Base-by-base conservation (phyloP, 2,888 invertebrate species). In the Electrophaes corylata region DNA sequence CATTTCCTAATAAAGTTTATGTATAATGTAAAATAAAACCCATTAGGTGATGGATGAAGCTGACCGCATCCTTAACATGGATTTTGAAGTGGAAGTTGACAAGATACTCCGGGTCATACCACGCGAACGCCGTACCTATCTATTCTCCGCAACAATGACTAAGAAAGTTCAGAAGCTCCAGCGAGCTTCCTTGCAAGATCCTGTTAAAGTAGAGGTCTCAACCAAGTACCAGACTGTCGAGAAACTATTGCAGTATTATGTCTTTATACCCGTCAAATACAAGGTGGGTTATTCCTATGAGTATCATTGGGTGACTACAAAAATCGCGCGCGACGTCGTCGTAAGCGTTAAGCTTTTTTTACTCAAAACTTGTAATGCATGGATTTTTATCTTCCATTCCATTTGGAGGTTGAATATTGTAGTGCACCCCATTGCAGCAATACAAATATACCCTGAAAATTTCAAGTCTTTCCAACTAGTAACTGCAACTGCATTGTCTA, bases 111-210 rank as follows among this genome's bases (percentile, higher is more conserved):
- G 88, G 0, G 96, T 95, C 0, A 95, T 99, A 53, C 99, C 99
- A 0, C 93, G 96, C 23, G 98, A 99, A 72, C 93, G 99, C 3
- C 93, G 95, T 60, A 99, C 99, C 0, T 97, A 96, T 75, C 91
- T 99, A 11, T 99, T 99, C 90, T 99, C 99, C 0, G 99, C 99
- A 0, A 99, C 99, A 0, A 99, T 99, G 99, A 99, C 99, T 0
- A 98, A 97, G 79, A 98, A 98, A 85, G 91, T 99, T 0, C 96
- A 97, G 72, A 99, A 99, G 81, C 88, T 99, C 23, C 99, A 99
- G 84, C 92, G 99, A 35, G 99, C 99, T 0, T 99, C 98, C 0
- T 87, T 99, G 4, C 94, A 94, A 69, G 96, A 99, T 84, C 99
- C 99, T 0, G 98, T 98, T 0, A 98, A 97, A 86, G 97, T 99